Evolutionary conservation across 2,797 vertebrate genomes (phyloP).

Genomic region (Thamnophis elegans): DNA sequence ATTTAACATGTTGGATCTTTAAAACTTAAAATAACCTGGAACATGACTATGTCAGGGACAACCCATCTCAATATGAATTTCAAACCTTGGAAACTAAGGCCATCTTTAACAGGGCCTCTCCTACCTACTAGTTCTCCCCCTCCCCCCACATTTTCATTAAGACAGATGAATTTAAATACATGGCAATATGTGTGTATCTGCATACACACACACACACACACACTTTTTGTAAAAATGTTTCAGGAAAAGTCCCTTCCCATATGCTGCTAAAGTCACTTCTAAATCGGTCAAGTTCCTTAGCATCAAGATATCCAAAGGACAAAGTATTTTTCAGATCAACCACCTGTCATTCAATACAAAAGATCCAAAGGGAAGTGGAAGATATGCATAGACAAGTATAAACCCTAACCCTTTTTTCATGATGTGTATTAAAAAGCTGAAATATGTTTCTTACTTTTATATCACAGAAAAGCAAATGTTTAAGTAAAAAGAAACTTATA

Average conservation of each 20-base stretch:
- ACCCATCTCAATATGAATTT: not conserved
- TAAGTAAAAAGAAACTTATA: not conserved
- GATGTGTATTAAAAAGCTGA: not conserved
- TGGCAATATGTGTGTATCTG: not conserved
- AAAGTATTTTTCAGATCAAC: constrained; percentile 52
- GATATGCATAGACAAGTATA: constrained; percentile 55
- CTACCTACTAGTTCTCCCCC: not conserved
- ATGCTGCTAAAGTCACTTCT: constrained; percentile 38
- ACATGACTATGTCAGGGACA: not conserved
- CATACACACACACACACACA: not conserved
- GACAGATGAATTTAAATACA: not conserved
- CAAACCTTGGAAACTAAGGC: not conserved
- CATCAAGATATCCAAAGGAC: constrained; percentile 56
- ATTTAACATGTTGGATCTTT: not conserved
- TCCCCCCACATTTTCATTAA: not conserved
- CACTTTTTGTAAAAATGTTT: constrained; percentile 19
- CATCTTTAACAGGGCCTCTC: not conserved
- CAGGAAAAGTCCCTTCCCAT: constrained; percentile 31
- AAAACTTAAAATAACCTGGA: not conserved
- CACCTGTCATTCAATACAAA: constrained; percentile 58
- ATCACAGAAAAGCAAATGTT: not conserved
- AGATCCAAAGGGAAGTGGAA: constrained; percentile 50
- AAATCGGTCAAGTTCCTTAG: constrained; percentile 52
- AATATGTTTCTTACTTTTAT: constrained; percentile 23
- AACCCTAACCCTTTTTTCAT: constrained; percentile 27